Conservation (phyloP, 2,888 invertebrate genomes). For the Zonitis immaculata region DNA sequence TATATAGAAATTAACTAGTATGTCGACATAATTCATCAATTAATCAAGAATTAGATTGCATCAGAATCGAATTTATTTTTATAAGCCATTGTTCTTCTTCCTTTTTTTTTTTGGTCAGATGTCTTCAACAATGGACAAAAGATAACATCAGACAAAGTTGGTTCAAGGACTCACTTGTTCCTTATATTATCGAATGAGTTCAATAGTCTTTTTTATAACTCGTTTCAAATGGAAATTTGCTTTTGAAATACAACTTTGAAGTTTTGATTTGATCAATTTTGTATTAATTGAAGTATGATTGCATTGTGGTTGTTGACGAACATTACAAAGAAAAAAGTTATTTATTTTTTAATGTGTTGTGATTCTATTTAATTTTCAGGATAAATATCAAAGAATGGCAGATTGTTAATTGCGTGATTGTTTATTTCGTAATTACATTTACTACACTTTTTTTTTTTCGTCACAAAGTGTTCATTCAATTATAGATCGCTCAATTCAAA, state of each 20-base stretch:
- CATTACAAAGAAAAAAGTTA: too few relatives aligned
- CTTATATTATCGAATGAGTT: constrained; percentile 25
- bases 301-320: too few relatives aligned
- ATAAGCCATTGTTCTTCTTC: too few relatives aligned
- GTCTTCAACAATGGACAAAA: constrained; percentile 20
- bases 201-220: constrained; percentile 19
- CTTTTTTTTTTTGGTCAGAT: too few relatives aligned
- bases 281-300: too few relatives aligned
- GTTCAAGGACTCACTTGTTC: constrained; percentile 18
- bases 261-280: constrained; percentile 3
- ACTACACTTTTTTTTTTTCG: too few relatives aligned
- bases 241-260: constrained; percentile 8
- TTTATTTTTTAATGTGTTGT: too few relatives aligned
- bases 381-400: neutral
- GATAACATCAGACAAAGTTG: constrained; percentile 16
- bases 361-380: neutral
- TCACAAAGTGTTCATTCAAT: too few relatives aligned
- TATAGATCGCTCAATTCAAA: too few relatives aligned
- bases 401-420: constrained; percentile 1
- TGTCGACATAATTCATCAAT: neutral
- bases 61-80: too few relatives aligned
- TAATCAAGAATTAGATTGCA: neutral
- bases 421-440: neutral
- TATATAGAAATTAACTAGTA: neutral
- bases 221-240: constrained; percentile 1